Percentiles rank a stretch among this genome's conserved stretches.
Evolutionary conservation across 2,113 vertebrate genomes (phyloP).

Genomic region (Regulus satrapa): DNA sequence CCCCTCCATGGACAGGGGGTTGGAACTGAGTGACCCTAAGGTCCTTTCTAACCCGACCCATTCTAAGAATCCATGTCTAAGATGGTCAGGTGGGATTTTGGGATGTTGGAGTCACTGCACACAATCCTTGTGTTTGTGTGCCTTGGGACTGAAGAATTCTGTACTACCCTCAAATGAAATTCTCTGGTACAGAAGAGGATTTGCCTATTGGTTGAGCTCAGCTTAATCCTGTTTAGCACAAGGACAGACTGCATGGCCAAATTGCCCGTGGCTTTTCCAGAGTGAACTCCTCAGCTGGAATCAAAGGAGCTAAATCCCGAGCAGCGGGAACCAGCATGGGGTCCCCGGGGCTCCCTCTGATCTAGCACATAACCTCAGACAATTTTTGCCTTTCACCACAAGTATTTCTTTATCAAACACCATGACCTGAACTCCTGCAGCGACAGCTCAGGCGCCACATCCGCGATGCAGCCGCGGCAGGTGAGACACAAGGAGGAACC

Average conservation of each 20-base stretch:
- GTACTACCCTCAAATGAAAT: background rate
- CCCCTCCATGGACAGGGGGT: background rate
- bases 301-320: background rate
- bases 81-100: background rate
- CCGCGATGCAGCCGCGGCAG: rapidly evolving
- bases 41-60: background rate
- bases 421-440: too few relatives aligned
- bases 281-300: background rate
- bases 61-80: background rate
- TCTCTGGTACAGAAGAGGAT: background rate
- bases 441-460: background rate
- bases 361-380: rapidly evolving
- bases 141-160: background rate
- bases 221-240: background rate
- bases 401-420: background rate
- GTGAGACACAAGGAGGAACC: background rate
- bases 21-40: background rate
- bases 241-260: background rate
- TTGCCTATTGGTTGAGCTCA: background rate
- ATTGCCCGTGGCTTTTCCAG: background rate
- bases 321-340: background rate
- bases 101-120: background rate
- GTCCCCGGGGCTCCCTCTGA: background rate
- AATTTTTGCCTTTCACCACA: background rate
- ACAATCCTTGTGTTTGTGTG: background rate